Percentiles rank a stretch among this genome's conserved stretches.
These are phyloP conservation scores for Herpailurus yagouaroundi DNA, from an alignment of 2,113 vertebrate species.

Conservation along the genomic window DNA sequence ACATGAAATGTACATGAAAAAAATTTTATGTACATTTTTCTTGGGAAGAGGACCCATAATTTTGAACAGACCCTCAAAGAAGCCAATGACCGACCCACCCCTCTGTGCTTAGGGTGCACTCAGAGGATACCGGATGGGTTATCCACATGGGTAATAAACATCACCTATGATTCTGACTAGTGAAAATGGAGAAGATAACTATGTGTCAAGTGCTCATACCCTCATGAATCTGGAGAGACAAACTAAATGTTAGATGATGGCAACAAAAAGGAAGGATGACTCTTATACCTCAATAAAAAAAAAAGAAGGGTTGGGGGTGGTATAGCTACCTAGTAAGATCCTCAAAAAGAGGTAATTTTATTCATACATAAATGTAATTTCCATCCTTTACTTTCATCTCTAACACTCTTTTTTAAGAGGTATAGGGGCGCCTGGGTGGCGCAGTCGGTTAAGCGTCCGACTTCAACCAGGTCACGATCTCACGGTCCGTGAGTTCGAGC, in stretches of 20 bases:
- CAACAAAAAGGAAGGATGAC: constrained; percentile 1
- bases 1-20: not conserved
- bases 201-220: not conserved
- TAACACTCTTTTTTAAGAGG: not conserved
- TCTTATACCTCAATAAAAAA: not conserved
- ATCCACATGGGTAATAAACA: not conserved
- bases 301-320: not conserved
- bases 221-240: not conserved
- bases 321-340: not conserved
- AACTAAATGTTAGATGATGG: not conserved
- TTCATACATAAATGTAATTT: not conserved
- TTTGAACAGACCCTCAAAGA: constrained; percentile 25
- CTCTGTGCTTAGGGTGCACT: not conserved
- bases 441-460: too few species aligned
- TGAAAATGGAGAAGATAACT: not conserved
- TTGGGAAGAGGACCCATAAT: not conserved
- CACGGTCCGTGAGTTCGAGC: too few species aligned
- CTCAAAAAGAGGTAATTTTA: not conserved
- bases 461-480: too few species aligned
- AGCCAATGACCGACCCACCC: not conserved
- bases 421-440: too few species aligned
- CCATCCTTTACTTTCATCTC: not conserved
- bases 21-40: not conserved
- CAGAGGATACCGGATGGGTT: not conserved
- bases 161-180: not conserved